These are phyloP conservation scores for Sorex araneus DNA, from an alignment of 2,113 vertebrate genomes.

Conservation along the genomic window DNA sequence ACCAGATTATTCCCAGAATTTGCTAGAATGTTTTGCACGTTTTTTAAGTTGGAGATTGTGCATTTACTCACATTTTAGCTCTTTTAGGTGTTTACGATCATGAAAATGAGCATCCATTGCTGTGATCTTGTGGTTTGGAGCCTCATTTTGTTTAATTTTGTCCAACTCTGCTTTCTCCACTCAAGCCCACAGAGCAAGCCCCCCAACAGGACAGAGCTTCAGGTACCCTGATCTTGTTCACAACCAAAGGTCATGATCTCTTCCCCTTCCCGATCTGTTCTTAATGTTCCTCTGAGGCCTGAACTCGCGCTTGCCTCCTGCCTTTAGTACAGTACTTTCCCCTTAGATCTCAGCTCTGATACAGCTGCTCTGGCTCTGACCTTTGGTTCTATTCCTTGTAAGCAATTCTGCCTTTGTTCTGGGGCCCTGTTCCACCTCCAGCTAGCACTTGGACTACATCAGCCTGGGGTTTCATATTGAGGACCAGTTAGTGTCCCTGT, in stretches of 20 bases:
- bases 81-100: constrained; percentile 19
- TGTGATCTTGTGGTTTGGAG: background rate
- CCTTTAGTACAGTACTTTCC: constrained; percentile 65
- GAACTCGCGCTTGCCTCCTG: constrained; percentile 71
- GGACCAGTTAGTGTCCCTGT: constrained; percentile 54
- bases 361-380: constrained; percentile 53
- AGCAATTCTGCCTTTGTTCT: constrained; percentile 61
- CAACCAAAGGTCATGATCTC: background rate
- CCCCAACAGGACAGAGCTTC: constrained; percentile 36
- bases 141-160: background rate
- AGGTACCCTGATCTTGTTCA: background rate
- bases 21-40: constrained; percentile 47
- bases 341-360: constrained; percentile 70
- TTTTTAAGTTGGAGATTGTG: background rate
- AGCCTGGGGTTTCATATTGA: constrained; percentile 68
- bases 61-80: constrained; percentile 31
- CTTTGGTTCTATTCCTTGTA: constrained; percentile 70
- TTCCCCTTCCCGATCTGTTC: constrained; percentile 34
- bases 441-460: constrained; percentile 58
- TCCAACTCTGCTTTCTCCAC: too few species aligned
- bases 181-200: background rate
- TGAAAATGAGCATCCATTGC: constrained; percentile 7
- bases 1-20: constrained; percentile 39
- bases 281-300: constrained; percentile 60
- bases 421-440: constrained; percentile 65